Evolutionary conservation across 92 coral and sea anemone species (phyloP).

Genomic region (Epizoanthus stellaris): DNA sequence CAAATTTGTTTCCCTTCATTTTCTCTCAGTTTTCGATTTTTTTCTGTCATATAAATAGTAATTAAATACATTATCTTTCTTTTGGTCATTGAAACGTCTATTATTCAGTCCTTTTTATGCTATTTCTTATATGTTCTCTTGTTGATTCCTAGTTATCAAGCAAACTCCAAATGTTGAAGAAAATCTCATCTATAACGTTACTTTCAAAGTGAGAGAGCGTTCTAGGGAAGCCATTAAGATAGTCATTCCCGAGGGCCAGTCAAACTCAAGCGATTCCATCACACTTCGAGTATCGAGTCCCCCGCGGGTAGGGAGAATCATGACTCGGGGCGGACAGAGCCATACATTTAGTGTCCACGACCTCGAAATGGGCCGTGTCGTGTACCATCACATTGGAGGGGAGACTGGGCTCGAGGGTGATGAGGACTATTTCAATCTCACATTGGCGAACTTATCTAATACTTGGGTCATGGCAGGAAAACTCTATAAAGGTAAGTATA

Average conservation of each 20-base stretch:
- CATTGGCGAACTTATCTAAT: slow-evolving; percentile 72
- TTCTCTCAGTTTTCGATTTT: too few species aligned
- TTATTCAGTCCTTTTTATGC: not conserved
- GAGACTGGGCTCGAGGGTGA: slow-evolving; percentile 96
- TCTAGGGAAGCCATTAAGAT: slow-evolving; percentile 77
- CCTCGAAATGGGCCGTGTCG: slow-evolving; percentile 74
- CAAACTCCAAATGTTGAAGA: slow-evolving; percentile 55
- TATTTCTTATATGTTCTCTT: not conserved
- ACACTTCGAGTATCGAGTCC: slow-evolving; percentile 77
- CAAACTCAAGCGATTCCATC: slow-evolving; percentile 56
- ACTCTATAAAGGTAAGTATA: slow-evolving; percentile 71
- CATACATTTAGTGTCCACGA: slow-evolving; percentile 79
- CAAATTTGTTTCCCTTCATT: too few species aligned
- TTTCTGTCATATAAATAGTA: too few species aligned
- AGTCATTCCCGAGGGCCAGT: slow-evolving; percentile 45
- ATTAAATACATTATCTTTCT: not conserved
- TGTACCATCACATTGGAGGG: slow-evolving; percentile 89
- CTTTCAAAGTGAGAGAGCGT: slow-evolving; percentile 85
- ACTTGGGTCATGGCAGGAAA: slow-evolving; percentile 71
- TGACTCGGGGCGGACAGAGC: slow-evolving; percentile 74
- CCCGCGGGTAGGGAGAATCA: slow-evolving; percentile 90
- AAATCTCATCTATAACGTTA: slow-evolving; percentile 60
- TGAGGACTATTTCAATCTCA: slow-evolving; percentile 83
- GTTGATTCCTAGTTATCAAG: slow-evolving; percentile 65
- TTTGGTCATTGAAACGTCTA: not conserved